Conservation (phyloP, 2,888 invertebrate species). For the Copidosoma aretas region DNA sequence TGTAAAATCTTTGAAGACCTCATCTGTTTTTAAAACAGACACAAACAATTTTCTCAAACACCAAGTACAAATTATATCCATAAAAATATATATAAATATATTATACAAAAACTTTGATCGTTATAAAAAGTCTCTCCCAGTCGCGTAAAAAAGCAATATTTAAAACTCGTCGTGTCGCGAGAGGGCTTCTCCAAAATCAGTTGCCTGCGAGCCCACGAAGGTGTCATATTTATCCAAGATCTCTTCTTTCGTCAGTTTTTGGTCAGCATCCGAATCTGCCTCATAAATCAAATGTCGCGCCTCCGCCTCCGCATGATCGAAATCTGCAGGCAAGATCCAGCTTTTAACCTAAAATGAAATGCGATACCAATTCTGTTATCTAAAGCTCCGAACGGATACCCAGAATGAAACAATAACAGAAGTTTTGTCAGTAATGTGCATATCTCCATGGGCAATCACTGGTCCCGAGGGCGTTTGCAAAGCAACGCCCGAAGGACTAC, state of each 20-base stretch:
- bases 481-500: too few species aligned
- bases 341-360: constrained; percentile 69
- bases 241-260: constrained; percentile 86
- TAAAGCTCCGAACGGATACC: constrained; percentile 1
- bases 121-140: constrained; percentile 7
- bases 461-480: too few species aligned
- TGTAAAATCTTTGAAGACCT: neutral
- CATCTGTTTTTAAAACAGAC: constrained; percentile 23
- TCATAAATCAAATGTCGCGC: constrained; percentile 94
- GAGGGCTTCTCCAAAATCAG: constrained; percentile 97
- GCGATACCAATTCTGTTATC: constrained; percentile 7
- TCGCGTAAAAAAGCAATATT: constrained; percentile 38
- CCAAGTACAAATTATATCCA: constrained; percentile 19
- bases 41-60: constrained; percentile 24
- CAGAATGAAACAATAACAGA: constrained; percentile 20
- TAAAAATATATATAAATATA: constrained; percentile 7
- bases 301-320: constrained; percentile 97
- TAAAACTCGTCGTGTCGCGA: constrained; percentile 96
- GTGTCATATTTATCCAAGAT: constrained; percentile 94
- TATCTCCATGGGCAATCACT: too few species aligned
- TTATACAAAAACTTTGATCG: constrained; percentile 21
- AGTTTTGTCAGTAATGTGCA: too few species aligned
- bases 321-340: constrained; percentile 96
- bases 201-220: constrained; percentile 98
- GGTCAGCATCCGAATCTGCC: constrained; percentile 91